A percentile compares a stretch with the other conserved stretches of the same genome.
phyloP scores from a whole-genome alignment of 2,888 invertebrate genomes.

The Coleophora flavipennella region DNA sequence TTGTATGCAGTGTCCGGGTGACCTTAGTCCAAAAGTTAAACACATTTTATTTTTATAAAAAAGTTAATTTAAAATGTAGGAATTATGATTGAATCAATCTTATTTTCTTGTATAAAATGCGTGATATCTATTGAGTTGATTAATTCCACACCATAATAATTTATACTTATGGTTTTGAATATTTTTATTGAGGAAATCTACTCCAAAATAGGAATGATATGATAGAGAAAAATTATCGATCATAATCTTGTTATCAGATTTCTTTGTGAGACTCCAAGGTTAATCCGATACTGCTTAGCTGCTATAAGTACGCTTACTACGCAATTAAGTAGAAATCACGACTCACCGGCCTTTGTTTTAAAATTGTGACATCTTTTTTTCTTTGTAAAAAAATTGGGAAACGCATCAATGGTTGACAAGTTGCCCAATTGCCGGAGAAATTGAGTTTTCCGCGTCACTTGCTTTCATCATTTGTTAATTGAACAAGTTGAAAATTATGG shows the following conservation, averaged over 20 bases:
- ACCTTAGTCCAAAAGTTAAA: too few relatives aligned
- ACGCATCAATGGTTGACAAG: slow-evolving; percentile 14
- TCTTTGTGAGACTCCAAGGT: slow-evolving; percentile 24
- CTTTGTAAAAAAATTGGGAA: slow-evolving; percentile 18
- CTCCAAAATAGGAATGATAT: slow-evolving; percentile 14
- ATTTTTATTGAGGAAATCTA: not conserved
- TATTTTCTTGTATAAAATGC: too few relatives aligned
- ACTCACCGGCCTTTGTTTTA: slow-evolving; percentile 24
- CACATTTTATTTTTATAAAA: too few relatives aligned
- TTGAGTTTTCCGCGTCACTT: not conserved
- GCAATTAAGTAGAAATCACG: slow-evolving; percentile 18
- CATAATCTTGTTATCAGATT: slow-evolving; percentile 1
- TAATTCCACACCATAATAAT: too few relatives aligned
- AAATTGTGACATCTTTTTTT: slow-evolving; percentile 32
- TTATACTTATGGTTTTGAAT: too few relatives aligned
- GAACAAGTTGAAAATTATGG: too few relatives aligned
- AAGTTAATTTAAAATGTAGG: too few relatives aligned
- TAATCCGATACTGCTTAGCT: slow-evolving; percentile 13
- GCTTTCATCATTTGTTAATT: too few relatives aligned
- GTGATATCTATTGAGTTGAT: too few relatives aligned
- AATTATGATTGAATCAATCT: too few relatives aligned
- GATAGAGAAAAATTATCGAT: slow-evolving; percentile 1
- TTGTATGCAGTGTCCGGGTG: too few relatives aligned
- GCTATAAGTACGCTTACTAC: slow-evolving; percentile 20
- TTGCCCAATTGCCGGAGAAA: slow-evolving; percentile 15